These are phyloP conservation scores for Eugnorisma glareosa DNA, from an alignment of 2,888 invertebrate species.

Conservation along the genomic window DNA sequence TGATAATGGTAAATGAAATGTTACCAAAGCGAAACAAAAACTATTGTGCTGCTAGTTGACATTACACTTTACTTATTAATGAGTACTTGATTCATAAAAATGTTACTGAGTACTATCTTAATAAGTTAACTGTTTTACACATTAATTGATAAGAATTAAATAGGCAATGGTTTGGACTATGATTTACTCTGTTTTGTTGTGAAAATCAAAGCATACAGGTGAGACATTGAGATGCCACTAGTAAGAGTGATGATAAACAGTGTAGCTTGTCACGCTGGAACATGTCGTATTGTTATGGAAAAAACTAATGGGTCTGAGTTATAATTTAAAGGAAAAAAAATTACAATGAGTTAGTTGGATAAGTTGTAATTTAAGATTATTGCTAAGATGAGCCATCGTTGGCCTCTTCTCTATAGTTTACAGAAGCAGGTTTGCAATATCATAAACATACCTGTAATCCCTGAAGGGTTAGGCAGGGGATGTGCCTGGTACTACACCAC, in stretches of 20 bases:
- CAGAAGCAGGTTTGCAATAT: neutral
- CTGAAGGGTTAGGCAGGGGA: neutral
- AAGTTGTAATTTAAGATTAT: neutral
- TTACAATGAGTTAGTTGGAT: neutral
- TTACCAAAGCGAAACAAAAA: slow-evolving; percentile 22
- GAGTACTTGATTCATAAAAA: neutral
- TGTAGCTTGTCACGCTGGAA: neutral
- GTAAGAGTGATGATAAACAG: neutral
- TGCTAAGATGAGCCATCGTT: neutral
- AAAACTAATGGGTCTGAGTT: neutral
- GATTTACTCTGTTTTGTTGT: neutral
- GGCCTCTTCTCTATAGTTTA: neutral
- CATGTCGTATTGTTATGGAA: slow-evolving; percentile 1
- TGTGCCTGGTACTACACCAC: neutral
- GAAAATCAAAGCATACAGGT: neutral
- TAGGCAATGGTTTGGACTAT: neutral
- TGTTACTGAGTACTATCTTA: neutral
- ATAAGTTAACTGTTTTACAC: neutral
- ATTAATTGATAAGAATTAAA: neutral
- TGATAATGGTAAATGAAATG: slow-evolving; percentile 3
- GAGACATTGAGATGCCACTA: neutral
- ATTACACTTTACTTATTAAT: slow-evolving; percentile 1
- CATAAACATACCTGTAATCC: neutral
- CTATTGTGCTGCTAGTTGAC: slow-evolving; percentile 8
- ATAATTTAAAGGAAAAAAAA: no score